A percentile compares a stretch with the other conserved stretches of the same genome.
These are phyloP conservation scores for Accipiter virgatus DNA, from an alignment of 2,113 vertebrate genomes.

Conservation along the genomic window DNA sequence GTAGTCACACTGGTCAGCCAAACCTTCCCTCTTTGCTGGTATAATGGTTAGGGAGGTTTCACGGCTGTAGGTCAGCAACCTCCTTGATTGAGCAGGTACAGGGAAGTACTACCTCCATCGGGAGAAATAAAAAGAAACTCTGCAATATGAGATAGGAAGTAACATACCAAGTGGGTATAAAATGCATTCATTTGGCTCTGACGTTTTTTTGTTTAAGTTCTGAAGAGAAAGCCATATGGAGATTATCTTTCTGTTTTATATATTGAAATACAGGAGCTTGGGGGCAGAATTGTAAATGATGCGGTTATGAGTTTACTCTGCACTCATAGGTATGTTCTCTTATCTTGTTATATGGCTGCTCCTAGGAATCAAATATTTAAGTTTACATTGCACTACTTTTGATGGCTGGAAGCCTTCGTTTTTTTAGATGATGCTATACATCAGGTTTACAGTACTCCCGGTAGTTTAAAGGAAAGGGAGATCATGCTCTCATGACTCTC, in stretches of 20 bases:
- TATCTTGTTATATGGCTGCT: constrained; percentile 15
- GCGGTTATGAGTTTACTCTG: constrained; percentile 9
- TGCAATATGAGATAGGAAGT: background rate
- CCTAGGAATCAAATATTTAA: constrained; percentile 19
- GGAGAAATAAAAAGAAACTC: background rate
- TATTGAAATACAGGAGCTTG: background rate
- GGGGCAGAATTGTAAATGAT: constrained; percentile 10
- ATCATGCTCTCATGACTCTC: background rate
- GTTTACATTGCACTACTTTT: background rate
- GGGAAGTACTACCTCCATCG: background rate
- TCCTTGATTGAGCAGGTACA: background rate
- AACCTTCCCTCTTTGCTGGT: background rate
- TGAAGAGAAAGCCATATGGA: background rate
- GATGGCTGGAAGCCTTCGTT: constrained; percentile 13
- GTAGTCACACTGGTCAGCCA: background rate
- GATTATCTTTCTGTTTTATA: constrained; percentile 9
- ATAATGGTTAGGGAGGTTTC: background rate
- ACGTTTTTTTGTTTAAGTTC: background rate
- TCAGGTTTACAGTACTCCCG: constrained; percentile 28
- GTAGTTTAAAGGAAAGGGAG: constrained; percentile 9
- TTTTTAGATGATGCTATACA: background rate
- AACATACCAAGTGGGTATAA: background rate
- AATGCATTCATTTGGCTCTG: background rate
- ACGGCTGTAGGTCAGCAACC: background rate
- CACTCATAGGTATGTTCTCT: background rate